Base-by-base conservation (phyloP, 92 coral and sea anemone species). In the Paramuricea clavata region DNA sequence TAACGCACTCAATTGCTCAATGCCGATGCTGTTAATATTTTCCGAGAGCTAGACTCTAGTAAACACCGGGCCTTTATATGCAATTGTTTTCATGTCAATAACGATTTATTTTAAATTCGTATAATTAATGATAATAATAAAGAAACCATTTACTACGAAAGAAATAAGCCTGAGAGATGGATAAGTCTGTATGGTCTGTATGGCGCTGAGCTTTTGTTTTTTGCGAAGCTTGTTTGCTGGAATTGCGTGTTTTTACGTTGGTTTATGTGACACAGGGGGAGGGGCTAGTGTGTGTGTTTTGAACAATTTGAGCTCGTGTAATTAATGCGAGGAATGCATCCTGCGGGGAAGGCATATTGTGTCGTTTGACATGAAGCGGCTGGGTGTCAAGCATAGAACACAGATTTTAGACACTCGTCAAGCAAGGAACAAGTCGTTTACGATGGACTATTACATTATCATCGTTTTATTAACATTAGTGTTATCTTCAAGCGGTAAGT, bases 11-110 rank as follows among this genome's bases (percentile, higher is more conserved):
- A 26, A 59, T 69, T 28, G 69, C 87, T 78, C 74, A 86, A 44
- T 86, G 86, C 78, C 75, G 88, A 73, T 74, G 75, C 78, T 85
- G 75, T 70, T 78, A 92, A 81, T 89, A 88, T 83, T 81, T 91
- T 81, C 83, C 79, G 75, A 87, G 91, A 78, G 97, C 94, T 87
- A 81, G 87, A 91, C 75, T 64, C 81, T n/a, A 67, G 86, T 62
- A 52, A 71, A 68, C 86, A 41, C 30, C 54, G 64, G 74, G 12
- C 59, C 42, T 71, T 62, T 28, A 57, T 76, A 81, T 25, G 6
- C 16, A 34, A 49, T 61, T 61, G 67, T 13, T 65, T 65, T 65
- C n/a, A 27, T 33, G 72, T 65, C 72, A 65, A 31, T 11, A 65
- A 15, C n/a, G 39, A 65, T 43, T 44, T 27, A 10, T 74, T 44